Evolutionary conservation across 2,888 invertebrate species (phyloP), one percentile per base, ranked within the genome.

Genomic region (Harpagoxenus sublaevis): DNA sequence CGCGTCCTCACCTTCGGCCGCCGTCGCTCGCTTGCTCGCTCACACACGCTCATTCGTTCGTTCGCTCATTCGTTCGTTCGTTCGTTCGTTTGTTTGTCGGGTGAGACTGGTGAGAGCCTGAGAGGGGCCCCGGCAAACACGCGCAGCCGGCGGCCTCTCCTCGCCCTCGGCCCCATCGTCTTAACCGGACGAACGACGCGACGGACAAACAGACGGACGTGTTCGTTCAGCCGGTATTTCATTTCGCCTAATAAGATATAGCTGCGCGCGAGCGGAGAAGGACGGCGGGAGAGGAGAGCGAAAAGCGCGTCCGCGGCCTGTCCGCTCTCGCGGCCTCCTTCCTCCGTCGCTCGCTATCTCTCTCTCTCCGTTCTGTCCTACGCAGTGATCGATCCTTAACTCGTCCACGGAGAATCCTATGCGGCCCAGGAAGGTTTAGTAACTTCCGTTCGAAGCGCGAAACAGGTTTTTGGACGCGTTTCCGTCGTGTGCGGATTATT

Each of bases 161-260:
- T 89, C 89, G 89, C 71, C 84, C 84, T 89, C 86, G 84, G 83
- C 83, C 82, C 71, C 85, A 79, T 85, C 86, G 86, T 77, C 81
- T 87, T 87, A 88, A 88, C 87, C 91, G 89, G 85, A 89, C 87
- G 85, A 71, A 73, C 86, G 83, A 85, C 90, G 85, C 86, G 83
- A 85, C 90, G 85, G 89, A 90, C 90, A 91, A 92, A 93, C 91
- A 91, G 89, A 87, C 88, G 84, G 89, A 90, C 88, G 86, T 90
- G 86, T 68, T 87, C 84, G 81, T 84, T 84, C 82, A 62, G 84
- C 83, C 86, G 68, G 84, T 86, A 89, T 86, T 91, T 89, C 84
- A 79, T 87, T 90, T 89, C 78, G 83, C 73, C 74, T 91, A 91
- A 89, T 88, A 88, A 90, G 87, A 87, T 63, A 83, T 63, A 83